Evolutionary conservation across 2,113 vertebrate species (phyloP).

Genomic region (Vulpes vulpes): DNA sequence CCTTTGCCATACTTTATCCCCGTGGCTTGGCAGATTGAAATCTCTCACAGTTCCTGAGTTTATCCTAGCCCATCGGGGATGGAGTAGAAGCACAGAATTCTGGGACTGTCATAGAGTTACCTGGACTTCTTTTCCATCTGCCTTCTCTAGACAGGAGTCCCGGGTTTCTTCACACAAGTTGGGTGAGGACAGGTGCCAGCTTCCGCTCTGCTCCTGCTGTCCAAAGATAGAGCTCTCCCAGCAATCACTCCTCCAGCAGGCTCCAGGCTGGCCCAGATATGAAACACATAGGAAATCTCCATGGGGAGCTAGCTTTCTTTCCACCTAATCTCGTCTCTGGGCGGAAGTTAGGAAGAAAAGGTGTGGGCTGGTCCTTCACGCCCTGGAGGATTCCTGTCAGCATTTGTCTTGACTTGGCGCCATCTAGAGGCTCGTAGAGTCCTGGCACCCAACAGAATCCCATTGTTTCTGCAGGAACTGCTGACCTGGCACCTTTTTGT

Average conservation of each 20-base stretch:
- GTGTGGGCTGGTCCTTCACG: neutral
- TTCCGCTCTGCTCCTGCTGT: neutral
- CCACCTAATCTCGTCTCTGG: neutral
- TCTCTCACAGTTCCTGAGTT: no score
- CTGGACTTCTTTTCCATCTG: neutral
- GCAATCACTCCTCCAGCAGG: neutral
- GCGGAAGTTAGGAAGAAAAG: neutral
- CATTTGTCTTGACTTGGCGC: constrained; percentile 67
- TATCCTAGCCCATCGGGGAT: neutral
- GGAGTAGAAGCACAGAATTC: neutral
- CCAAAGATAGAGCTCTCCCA: neutral
- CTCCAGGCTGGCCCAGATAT: neutral
- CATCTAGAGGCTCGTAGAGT: constrained; percentile 43
- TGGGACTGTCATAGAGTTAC: neutral
- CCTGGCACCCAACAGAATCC: neutral
- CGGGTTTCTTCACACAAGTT: neutral
- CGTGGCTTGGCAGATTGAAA: fast-evolving
- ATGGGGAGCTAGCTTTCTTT: neutral
- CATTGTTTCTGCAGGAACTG: constrained; percentile 69
- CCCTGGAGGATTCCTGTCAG: neutral
- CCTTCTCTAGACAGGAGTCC: neutral
- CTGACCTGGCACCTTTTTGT: constrained; percentile 59
- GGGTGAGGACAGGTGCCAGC: neutral
- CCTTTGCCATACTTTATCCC: neutral
- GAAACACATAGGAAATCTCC: neutral